Conservation (phyloP, 1,140 invertebrate species). For the Zeugodacus cucurbitae region DNA sequence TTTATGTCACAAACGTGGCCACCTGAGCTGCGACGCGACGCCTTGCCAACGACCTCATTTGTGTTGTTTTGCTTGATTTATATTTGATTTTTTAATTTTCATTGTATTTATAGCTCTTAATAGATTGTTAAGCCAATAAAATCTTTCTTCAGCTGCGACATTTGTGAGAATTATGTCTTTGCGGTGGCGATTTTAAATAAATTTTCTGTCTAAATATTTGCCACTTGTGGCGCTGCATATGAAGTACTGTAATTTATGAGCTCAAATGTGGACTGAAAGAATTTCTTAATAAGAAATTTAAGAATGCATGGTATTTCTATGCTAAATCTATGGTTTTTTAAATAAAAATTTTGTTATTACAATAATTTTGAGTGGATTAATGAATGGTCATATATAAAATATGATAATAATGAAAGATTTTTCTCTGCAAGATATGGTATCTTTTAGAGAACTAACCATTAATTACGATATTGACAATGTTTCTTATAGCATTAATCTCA, state of each 20-base stretch:
- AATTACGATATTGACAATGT: too few species aligned
- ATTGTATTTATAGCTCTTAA: slow-evolving; percentile 3
- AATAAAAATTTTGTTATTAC: too few species aligned
- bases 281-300: background rate
- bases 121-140: slow-evolving; percentile 30
- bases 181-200: background rate
- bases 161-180: background rate
- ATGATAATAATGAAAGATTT: too few species aligned
- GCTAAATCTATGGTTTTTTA: too few species aligned
- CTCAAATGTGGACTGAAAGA: background rate
- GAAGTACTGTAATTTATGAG: background rate
- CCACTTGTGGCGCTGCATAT: background rate
- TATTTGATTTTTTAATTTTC: background rate
- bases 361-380: too few species aligned
- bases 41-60: slow-evolving; percentile 14
- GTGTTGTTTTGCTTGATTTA: background rate
- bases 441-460: too few species aligned
- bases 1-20: background rate
- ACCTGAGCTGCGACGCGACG: background rate
- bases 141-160: background rate
- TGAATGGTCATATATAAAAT: too few species aligned
- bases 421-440: too few species aligned
- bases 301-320: too few species aligned
- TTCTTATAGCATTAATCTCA: too few species aligned
- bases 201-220: slow-evolving; percentile 3